Base-by-base conservation (phyloP, 1,140 invertebrate genomes). In the Theocolax elegans region DNA sequence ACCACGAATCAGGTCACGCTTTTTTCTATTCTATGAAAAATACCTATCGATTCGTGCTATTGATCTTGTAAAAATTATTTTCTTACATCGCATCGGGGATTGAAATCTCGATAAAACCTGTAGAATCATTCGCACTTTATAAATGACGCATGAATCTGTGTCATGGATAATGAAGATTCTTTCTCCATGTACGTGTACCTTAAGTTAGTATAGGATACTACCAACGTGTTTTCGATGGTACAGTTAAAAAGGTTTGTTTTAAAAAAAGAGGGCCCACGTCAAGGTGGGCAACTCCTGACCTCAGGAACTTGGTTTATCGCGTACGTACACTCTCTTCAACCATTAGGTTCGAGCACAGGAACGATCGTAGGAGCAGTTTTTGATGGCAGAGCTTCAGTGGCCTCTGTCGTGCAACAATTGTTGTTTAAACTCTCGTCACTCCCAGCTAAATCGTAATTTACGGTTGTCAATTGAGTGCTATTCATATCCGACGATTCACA, bases 371-470 rank as follows among this genome's bases (percentile, higher is more conserved):
- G 76, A n/a, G 68, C 51, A 15, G 73, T 54, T 73, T 83, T 85
- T 35, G 77, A 73, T 12, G 77, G 67, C 15, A 74, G 69, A 23
- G 68, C 67, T 19, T 67, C 44, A 2, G 38, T 17, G 1, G 15
- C 12, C 1, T 19, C 67, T 38, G 66, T 58, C 67, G 78, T 79
- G 44, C 71, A 80, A 44, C 80, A 73, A 51, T 86, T 85, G 62
- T 86, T 85, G 72, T 85, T 86, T 62, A 85, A 69, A 73, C 83
- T 85, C 72, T 75, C 82, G 68, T 72, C 71, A 59, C 81, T 83
- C 35, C 75, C 75, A 49, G 67, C 74, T 54, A 81, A 74, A 53
- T 81, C 82, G 77, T 79, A 83, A 73, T 80, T 83, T 46, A 85
- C 64, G 54, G 77, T 76, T 4, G 84, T 84, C 2, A 84, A 67